These are phyloP conservation scores for Alligator sinensis DNA, from an alignment of 2,113 vertebrate species.

Conservation along the genomic window DNA sequence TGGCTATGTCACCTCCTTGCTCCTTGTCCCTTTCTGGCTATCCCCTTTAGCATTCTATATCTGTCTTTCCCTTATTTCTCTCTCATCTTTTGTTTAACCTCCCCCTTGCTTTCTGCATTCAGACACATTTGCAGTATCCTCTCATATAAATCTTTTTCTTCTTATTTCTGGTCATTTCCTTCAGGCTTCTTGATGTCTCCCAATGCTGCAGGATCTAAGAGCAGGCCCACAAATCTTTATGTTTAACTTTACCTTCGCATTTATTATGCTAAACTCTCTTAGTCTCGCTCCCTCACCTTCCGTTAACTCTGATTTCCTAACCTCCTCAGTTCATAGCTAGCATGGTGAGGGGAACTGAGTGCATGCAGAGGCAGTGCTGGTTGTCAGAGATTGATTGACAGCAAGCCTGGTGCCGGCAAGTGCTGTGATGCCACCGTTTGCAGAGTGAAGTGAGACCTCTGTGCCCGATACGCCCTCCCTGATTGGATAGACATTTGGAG, in stretches of 20 bases:
- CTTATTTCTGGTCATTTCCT: neutral
- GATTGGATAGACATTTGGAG: constrained; percentile 58
- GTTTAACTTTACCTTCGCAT: constrained; percentile 33
- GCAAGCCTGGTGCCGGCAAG: constrained; percentile 9
- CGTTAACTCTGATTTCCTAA: constrained; percentile 21
- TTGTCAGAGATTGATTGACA: constrained; percentile 65
- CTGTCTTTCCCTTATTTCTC: neutral
- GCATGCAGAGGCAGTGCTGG: constrained; percentile 26
- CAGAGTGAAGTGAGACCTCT: constrained; percentile 37
- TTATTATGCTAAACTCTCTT: constrained; percentile 28
- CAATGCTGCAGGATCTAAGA: neutral
- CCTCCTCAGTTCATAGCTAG: constrained; percentile 25
- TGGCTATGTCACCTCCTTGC: rapidly evolving
- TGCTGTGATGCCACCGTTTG: neutral
- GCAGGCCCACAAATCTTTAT: neutral
- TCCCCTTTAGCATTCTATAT: neutral
- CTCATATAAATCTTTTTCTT: neutral
- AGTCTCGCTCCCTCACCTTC: constrained; percentile 30
- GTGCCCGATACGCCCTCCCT: constrained; percentile 23
- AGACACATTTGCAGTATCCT: neutral
- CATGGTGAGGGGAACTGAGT: constrained; percentile 17
- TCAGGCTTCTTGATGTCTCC: neutral
- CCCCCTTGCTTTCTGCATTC: neutral
- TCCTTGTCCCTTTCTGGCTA: neutral
- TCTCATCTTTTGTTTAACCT: neutral